Percentiles rank a stretch among this genome's conserved stretches.
phyloP scores from a whole-genome alignment of 1,140 invertebrate genomes.

The Trissolcus basalis region DNA sequence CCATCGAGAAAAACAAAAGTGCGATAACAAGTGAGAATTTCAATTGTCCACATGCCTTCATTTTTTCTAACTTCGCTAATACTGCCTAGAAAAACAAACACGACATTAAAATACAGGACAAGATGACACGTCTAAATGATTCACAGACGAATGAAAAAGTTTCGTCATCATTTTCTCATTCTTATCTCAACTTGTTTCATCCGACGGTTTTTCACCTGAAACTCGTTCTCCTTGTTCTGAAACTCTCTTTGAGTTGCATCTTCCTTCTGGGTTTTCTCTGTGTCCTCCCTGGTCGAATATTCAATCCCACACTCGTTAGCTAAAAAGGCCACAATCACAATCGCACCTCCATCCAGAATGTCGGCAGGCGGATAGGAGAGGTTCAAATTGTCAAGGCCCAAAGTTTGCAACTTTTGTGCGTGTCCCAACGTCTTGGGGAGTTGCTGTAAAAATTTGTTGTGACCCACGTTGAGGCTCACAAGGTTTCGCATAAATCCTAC shows the following conservation, averaged over 20 bases:
- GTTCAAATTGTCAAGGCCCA: constrained; percentile 80
- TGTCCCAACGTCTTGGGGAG: constrained; percentile 81
- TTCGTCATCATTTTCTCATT: constrained; percentile 1
- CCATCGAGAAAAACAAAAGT: constrained; percentile 51
- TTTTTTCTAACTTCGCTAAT: constrained; percentile 78
- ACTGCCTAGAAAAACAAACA: constrained; percentile 77
- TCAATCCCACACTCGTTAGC: constrained; percentile 71
- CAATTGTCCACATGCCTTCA: constrained; percentile 79
- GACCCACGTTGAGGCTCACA: constrained; percentile 77
- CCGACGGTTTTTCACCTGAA: constrained; percentile 64
- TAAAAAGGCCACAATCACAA: constrained; percentile 82
- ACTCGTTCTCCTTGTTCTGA: constrained; percentile 66
- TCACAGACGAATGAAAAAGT: no score
- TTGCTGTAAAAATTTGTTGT: constrained; percentile 78
- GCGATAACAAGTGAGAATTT: constrained; percentile 58
- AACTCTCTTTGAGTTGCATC: constrained; percentile 48
- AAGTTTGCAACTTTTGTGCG: constrained; percentile 76
- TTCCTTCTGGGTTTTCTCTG: constrained; percentile 49
- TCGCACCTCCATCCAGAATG: constrained; percentile 78
- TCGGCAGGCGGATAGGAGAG: constrained; percentile 81
- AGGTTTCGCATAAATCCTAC: constrained; percentile 80
- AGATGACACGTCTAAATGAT: neutral
- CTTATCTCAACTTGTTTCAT: constrained; percentile 19
- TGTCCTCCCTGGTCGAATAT: constrained; percentile 62
- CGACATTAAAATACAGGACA: constrained; percentile 16